phyloP scores from a whole-genome alignment of 2,113 vertebrate genomes.

The Brachyhypopomus occidentalis region DNA sequence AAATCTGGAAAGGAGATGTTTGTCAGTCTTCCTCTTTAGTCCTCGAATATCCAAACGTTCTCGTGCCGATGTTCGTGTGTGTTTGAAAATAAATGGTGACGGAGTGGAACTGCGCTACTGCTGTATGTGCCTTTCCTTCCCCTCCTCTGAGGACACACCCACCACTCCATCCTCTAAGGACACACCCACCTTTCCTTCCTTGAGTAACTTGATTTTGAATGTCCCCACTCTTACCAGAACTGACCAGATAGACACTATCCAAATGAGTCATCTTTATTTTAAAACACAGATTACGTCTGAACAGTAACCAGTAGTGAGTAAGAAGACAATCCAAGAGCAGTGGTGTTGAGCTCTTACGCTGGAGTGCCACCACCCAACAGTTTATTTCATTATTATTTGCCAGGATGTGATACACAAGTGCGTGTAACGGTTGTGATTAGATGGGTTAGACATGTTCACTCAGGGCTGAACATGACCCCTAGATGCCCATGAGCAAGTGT shows the following conservation, averaged over 20 bases:
- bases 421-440: no score
- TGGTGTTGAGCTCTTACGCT: no score
- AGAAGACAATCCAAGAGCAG: no score
- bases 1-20: slow-evolving; percentile 3
- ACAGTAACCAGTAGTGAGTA: not conserved
- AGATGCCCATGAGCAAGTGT: no score
- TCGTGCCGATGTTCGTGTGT: slow-evolving; percentile 32
- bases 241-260: not conserved
- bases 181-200: no score
- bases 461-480: no score
- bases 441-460: no score
- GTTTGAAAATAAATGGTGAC: slow-evolving; percentile 26
- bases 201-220: no score
- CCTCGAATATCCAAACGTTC: slow-evolving; percentile 17
- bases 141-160: no score
- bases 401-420: no score
- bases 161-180: not conserved
- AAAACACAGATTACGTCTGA: not conserved
- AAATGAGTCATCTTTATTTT: not conserved
- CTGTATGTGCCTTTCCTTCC: not conserved
- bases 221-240: not conserved
- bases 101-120: slow-evolving; percentile 1
- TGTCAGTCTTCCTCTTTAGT: not conserved
- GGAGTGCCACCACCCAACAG: no score
- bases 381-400: no score